Percentiles rank a stretch among this genome's conserved stretches.
phyloP scores from a whole-genome alignment of 2,888 invertebrate genomes.

The Chloroclystis v-ata region DNA sequence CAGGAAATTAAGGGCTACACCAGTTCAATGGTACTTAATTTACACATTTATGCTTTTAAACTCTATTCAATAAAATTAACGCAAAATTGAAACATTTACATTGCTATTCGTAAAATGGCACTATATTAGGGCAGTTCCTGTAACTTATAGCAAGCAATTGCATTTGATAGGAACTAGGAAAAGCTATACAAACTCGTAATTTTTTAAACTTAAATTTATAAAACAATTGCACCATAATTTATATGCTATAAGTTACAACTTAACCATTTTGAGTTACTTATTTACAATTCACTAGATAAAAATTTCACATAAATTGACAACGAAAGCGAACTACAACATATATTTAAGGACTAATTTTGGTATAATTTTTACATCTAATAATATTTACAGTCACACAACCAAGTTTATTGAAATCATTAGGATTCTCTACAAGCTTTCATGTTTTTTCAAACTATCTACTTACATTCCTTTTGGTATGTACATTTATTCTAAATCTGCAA shows the following conservation, averaged over 20 bases:
- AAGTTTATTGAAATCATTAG: conserved; percentile 49
- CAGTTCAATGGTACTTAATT: conserved; percentile 49
- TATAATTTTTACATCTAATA: conserved; percentile 38
- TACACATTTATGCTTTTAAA: conserved; percentile 53
- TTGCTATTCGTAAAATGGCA: conserved; percentile 48
- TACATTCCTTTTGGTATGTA: conserved; percentile 10
- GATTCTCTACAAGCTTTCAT: conserved; percentile 43
- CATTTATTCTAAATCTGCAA: conserved; percentile 15
- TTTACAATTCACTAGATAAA: conserved; percentile 43
- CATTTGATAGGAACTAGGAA: conserved; percentile 15
- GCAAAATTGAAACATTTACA: conserved; percentile 61
- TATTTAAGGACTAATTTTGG: conserved; percentile 39
- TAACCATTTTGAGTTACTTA: conserved; percentile 27
- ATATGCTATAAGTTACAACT: conserved; percentile 29
- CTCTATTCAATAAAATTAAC: conserved; percentile 73
- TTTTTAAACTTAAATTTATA: not conserved
- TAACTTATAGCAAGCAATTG: conserved; percentile 22
- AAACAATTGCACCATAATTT: not conserved
- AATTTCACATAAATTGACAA: conserved; percentile 53
- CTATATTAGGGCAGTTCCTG: conserved; percentile 33
- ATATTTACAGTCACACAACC: conserved; percentile 72
- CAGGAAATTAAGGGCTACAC: conserved; percentile 57
- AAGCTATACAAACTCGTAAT: conserved; percentile 1
- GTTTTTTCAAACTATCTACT: conserved; percentile 13
- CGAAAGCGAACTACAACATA: conserved; percentile 45